phyloP scores from a whole-genome alignment of 2,797 vertebrate genomes.

The Liasis olivaceus region DNA sequence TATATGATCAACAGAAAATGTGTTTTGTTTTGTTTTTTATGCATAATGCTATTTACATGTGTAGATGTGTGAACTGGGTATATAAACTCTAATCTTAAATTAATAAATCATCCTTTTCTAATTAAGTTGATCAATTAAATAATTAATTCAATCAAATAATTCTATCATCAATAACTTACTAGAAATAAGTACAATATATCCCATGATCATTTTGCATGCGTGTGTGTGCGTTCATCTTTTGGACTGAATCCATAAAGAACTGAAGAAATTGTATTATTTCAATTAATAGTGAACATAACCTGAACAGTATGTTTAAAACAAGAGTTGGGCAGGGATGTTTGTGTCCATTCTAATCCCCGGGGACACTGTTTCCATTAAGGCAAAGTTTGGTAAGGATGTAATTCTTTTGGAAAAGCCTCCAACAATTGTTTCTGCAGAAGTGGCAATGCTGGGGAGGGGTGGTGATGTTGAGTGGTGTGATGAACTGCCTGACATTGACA shows the following conservation, averaged over 20 bases:
- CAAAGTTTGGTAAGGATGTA: background rate
- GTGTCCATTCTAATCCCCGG: background rate
- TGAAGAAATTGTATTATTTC: background rate
- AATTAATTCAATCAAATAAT: background rate
- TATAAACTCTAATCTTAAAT: constrained; percentile 46
- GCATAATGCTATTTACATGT: constrained; percentile 47
- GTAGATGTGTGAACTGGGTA: constrained; percentile 37
- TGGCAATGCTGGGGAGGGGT: background rate
- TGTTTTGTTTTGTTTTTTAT: constrained; percentile 47
- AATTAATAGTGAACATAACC: background rate
- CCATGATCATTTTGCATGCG: background rate
- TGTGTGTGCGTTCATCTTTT: background rate
- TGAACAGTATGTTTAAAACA: background rate
- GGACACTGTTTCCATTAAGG: too few relatives aligned
- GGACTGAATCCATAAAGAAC: background rate
- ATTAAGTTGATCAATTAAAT: constrained; percentile 51
- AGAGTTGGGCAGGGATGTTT: too few relatives aligned
- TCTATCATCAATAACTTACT: constrained; percentile 51
- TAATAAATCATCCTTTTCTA: constrained; percentile 48
- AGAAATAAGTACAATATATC: constrained; percentile 12
- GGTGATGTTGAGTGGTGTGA: background rate
- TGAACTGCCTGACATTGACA: background rate
- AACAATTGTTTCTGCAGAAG: background rate
- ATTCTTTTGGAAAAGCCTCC: background rate
- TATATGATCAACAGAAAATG: constrained; percentile 57